Conservation (phyloP, 1,140 invertebrate species). For the Bombus huntii region DNA sequence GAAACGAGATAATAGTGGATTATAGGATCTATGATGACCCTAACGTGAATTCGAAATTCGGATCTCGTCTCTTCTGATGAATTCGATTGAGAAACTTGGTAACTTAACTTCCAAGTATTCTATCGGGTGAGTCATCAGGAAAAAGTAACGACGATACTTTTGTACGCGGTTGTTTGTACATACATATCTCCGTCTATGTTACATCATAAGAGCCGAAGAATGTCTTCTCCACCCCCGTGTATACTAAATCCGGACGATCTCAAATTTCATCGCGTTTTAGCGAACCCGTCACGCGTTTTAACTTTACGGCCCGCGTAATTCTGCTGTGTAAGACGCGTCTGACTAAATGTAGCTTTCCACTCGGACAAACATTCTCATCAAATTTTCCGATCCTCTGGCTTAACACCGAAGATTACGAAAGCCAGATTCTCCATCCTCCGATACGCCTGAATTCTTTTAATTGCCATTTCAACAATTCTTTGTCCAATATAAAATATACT, state of each 20-base stretch:
- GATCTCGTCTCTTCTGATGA: background rate
- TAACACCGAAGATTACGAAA: background rate
- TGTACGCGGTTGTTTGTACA: background rate
- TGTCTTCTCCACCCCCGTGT: background rate
- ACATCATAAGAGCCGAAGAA: constrained; percentile 17
- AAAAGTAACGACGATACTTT: background rate
- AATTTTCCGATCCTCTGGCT: background rate
- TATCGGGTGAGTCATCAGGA: background rate
- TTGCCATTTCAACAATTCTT: background rate
- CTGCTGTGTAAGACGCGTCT: background rate
- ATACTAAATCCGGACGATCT: constrained; percentile 36
- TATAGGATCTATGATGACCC: background rate
- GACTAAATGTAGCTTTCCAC: background rate
- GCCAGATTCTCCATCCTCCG: background rate
- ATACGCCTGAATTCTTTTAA: background rate
- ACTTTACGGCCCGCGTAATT: background rate
- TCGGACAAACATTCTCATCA: background rate
- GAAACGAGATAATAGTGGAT: too few species aligned
- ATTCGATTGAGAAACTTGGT: background rate
- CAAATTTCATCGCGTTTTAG: constrained; percentile 23
- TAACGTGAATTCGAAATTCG: background rate
- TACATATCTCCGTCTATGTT: background rate
- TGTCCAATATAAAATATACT: background rate
- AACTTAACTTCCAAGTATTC: rapidly evolving
- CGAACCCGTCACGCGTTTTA: background rate